Evolutionary conservation across 2,113 vertebrate species (phyloP).

Genomic region (Malurus cyaneus): DNA sequence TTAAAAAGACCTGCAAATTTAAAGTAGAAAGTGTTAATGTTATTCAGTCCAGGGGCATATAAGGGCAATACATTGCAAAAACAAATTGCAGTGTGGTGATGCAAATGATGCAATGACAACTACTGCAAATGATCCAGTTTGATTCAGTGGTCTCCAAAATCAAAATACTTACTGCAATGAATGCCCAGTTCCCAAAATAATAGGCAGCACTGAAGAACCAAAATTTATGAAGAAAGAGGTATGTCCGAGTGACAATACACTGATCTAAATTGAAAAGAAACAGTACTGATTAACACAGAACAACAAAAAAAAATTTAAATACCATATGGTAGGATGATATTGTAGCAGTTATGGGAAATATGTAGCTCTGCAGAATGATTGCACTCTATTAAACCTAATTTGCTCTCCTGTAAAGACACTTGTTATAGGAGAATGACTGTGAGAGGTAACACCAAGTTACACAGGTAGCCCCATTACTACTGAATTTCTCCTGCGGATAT

Average conservation of each 20-base stretch:
- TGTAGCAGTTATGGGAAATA: neutral
- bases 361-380: neutral
- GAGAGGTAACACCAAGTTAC: neutral
- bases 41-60: neutral
- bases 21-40: neutral
- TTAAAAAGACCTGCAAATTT: conserved; percentile 85
- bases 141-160: neutral
- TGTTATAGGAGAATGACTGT: neutral
- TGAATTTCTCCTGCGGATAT: neutral
- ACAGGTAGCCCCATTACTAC: neutral
- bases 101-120: neutral
- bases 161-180: conserved; percentile 87
- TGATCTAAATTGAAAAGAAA: conserved; percentile 81
- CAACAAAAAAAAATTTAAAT: neutral
- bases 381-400: neutral
- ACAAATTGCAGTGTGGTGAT: neutral
- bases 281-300: neutral
- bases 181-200: conserved; percentile 98
- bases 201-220: conserved; percentile 98
- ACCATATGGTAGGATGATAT: neutral
- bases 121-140: neutral
- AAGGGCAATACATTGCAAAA: neutral
- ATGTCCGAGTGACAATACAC: conserved; percentile 91
- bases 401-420: neutral
- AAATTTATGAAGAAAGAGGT: conserved; percentile 97